phyloP scores from a whole-genome alignment of 2,113 vertebrate genomes.

The Catharus bicknelli region DNA sequence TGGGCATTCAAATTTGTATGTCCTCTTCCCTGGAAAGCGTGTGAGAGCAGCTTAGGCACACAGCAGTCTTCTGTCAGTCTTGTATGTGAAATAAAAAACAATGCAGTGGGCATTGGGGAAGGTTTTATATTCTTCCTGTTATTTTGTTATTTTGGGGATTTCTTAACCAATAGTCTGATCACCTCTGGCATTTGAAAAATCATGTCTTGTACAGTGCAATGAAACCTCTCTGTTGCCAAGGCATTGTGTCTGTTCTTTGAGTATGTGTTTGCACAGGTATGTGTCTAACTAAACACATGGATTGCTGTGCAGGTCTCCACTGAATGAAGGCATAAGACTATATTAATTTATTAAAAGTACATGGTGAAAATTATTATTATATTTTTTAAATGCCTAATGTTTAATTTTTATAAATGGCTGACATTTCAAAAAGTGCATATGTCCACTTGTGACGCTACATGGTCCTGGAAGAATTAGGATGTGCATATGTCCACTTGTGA shows the following conservation, averaged over 20 bases:
- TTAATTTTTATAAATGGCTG: background rate
- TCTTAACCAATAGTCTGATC: background rate
- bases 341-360: background rate
- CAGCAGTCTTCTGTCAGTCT: background rate
- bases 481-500: background rate
- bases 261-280: background rate
- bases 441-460: background rate
- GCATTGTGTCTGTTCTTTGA: background rate
- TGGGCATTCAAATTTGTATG: background rate
- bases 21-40: background rate
- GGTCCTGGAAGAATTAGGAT: background rate
- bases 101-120: background rate
- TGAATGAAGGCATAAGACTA: background rate
- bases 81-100: background rate
- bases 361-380: background rate
- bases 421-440: background rate
- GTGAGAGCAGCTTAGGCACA: background rate
- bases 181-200: background rate
- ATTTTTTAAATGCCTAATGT: background rate
- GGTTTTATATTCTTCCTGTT: background rate
- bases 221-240: background rate
- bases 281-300: background rate
- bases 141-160: background rate
- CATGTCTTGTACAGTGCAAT: background rate
- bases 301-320: background rate